phyloP scores from a whole-genome alignment of 2,888 invertebrate species.

The Rhyacophila evoluta region DNA sequence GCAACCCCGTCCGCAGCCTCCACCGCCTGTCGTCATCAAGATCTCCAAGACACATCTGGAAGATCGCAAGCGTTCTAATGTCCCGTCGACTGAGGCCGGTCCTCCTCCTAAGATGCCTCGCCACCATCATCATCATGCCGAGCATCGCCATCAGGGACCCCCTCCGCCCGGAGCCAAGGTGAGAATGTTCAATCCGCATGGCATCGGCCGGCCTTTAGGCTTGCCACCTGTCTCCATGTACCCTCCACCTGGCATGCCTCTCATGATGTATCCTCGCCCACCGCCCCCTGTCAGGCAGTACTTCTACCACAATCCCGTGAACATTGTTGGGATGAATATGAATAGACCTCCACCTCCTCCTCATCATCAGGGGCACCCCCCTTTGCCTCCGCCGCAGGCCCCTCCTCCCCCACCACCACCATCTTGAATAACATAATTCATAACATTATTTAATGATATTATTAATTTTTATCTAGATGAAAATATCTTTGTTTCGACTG shows the following conservation, averaged over 20 bases:
- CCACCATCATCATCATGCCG: not conserved
- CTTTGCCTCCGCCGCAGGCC: conserved; percentile 43
- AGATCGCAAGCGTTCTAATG: conserved; percentile 62
- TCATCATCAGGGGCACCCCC: conserved; percentile 51
- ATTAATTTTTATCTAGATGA: too few relatives aligned
- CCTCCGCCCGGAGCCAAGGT: conserved; percentile 31
- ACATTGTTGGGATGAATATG: not conserved
- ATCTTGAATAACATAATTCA: too few relatives aligned
- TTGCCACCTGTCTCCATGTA: not conserved
- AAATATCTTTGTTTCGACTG: too few relatives aligned
- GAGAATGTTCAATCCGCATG: conserved; percentile 15
- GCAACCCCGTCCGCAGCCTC: conserved; percentile 57
- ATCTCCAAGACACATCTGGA: conserved; percentile 82
- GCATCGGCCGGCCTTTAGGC: not conserved
- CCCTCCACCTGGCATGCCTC: not conserved
- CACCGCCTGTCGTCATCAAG: conserved; percentile 72
- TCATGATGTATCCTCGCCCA: conserved; percentile 55
- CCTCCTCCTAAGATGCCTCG: conserved; percentile 51
- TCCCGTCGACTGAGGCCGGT: conserved; percentile 55
- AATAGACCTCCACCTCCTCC: conserved; percentile 38
- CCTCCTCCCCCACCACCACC: conserved; percentile 49
- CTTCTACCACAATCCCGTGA: not conserved
- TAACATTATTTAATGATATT: too few relatives aligned
- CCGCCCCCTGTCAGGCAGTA: conserved; percentile 58
- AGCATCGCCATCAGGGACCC: not conserved